These are phyloP conservation scores for Tangara arthus DNA, from an alignment of 2,797 vertebrate species.

Conservation along the genomic window DNA sequence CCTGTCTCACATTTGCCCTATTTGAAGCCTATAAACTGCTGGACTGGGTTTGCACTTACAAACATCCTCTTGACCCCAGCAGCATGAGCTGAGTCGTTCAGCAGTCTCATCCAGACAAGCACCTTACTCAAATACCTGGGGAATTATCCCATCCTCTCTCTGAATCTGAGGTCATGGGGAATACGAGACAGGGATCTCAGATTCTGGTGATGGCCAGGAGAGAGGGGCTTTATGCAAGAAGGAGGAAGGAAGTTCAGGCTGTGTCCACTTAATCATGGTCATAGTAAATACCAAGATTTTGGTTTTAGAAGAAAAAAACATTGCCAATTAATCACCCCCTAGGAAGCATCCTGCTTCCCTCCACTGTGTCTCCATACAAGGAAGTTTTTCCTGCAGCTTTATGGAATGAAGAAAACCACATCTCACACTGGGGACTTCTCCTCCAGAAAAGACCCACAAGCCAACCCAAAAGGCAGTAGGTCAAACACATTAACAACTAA, in stretches of 20 bases:
- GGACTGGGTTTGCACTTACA: not conserved
- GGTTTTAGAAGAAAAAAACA: not conserved
- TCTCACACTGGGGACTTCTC: not conserved
- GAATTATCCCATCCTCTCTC: not conserved
- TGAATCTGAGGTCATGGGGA: not conserved
- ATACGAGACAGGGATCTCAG: not conserved
- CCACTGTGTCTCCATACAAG: not conserved
- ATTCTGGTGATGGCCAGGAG: not conserved
- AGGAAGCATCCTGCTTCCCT: not conserved
- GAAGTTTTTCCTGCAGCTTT: not conserved
- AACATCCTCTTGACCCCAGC: not conserved
- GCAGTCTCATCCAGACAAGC: not conserved
- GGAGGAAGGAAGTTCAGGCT: not conserved
- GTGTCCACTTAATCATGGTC: not conserved
- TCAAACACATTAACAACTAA: not conserved
- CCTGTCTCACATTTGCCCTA: not conserved
- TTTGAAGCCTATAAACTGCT: not conserved
- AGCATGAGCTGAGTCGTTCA: not conserved
- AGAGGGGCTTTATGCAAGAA: not conserved
- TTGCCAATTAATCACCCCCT: not conserved
- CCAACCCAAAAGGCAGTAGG: not conserved
- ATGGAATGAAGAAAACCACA: not conserved
- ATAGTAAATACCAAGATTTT: not conserved
- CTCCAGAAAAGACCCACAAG: not conserved
- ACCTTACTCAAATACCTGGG: not conserved